A percentile compares a stretch with the other conserved stretches of the same genome.
phyloP scores from a whole-genome alignment of 1,140 invertebrate species.

The Procambarus virginalis region DNA sequence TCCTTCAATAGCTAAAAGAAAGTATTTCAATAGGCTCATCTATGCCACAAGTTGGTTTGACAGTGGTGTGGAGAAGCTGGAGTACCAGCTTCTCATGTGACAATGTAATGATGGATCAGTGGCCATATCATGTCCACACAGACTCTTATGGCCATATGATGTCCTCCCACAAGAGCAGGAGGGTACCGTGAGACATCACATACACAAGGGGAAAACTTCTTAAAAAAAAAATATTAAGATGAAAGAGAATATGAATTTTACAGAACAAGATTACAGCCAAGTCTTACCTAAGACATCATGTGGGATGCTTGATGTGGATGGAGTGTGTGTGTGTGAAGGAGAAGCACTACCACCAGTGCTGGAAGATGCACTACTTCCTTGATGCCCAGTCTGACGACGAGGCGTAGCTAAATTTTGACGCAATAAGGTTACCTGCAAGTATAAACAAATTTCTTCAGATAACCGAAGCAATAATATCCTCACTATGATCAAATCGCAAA shows the following conservation, averaged over 20 bases:
- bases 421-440: constrained; percentile 84
- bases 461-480: too few species aligned
- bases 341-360: constrained; percentile 20
- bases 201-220: not conserved
- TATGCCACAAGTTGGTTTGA: too few species aligned
- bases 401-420: constrained; percentile 84
- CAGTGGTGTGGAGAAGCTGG: too few species aligned
- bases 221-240: not conserved
- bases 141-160: too few species aligned
- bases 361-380: constrained; percentile 28
- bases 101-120: too few species aligned
- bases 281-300: constrained; percentile 44
- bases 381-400: constrained; percentile 21
- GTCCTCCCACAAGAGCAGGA: too few species aligned
- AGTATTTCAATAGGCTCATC: too few species aligned
- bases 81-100: too few species aligned
- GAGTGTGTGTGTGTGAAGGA: constrained; percentile 35
- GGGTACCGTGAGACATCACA: too few species aligned
- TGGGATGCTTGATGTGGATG: constrained; percentile 40
- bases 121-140: too few species aligned
- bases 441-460: not conserved
- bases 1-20: too few species aligned
- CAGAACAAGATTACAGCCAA: not conserved
- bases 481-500: too few species aligned
- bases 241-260: not conserved